These are phyloP conservation scores for Cryptoblepharus egeriae DNA, from an alignment of 2,797 vertebrate species.

Conservation along the genomic window DNA sequence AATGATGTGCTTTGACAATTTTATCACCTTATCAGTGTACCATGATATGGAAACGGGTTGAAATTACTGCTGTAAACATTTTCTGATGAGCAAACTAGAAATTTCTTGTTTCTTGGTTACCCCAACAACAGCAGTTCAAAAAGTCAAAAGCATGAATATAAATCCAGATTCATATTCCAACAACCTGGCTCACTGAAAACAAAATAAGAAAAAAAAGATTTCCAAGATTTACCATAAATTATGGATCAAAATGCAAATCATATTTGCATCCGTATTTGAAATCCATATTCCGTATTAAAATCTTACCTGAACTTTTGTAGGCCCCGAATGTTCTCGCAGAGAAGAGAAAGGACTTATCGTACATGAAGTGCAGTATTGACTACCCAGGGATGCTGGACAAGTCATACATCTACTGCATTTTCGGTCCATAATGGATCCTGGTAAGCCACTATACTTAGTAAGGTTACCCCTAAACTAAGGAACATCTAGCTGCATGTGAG, in stretches of 20 bases:
- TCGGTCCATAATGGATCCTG: background rate
- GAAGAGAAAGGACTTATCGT: background rate
- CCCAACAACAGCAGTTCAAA: background rate
- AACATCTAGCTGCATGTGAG: slow-evolving; percentile 31
- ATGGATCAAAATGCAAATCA: background rate
- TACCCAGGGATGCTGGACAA: background rate
- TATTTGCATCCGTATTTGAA: background rate
- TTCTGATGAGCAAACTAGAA: background rate
- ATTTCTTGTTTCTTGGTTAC: too few species aligned
- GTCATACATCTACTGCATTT: slow-evolving; percentile 28
- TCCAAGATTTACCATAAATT: background rate
- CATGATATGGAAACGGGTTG: too few species aligned
- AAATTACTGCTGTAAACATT: too few species aligned
- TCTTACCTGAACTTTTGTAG: background rate
- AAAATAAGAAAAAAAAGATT: background rate
- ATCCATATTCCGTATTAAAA: background rate
- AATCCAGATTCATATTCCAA: background rate
- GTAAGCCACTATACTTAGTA: slow-evolving; percentile 19
- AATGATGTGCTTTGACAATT: too few species aligned
- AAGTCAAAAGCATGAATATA: background rate
- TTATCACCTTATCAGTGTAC: too few species aligned
- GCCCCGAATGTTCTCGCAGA: background rate
- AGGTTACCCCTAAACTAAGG: slow-evolving; percentile 26
- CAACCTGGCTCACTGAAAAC: background rate
- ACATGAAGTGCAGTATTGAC: background rate